Percentiles rank a stretch among this genome's conserved stretches.
These are phyloP conservation scores for Serilophus lunatus DNA, from an alignment of 2,113 vertebrate genomes.

Conservation along the genomic window DNA sequence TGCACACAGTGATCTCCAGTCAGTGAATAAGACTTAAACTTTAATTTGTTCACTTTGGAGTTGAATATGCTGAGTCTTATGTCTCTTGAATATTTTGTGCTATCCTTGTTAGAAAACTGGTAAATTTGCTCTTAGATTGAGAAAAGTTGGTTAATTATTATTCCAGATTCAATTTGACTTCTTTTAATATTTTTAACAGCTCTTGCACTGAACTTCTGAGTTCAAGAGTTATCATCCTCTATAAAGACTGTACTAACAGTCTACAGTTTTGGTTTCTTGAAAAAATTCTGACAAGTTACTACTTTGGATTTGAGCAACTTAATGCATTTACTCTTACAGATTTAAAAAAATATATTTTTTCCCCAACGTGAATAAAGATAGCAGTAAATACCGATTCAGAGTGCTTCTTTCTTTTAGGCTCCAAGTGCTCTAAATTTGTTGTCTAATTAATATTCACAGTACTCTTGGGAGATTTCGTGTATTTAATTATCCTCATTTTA, in stretches of 20 bases:
- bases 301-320: background rate
- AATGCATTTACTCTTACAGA: background rate
- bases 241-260: background rate
- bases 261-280: background rate
- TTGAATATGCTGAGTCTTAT: background rate
- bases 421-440: background rate
- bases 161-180: background rate
- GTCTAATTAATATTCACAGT: slow-evolving; percentile 29
- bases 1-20: background rate
- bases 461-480: background rate
- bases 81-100: background rate
- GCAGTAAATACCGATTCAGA: background rate
- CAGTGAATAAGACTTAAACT: background rate
- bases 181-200: background rate
- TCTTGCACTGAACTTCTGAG: background rate
- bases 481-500: slow-evolving; percentile 34
- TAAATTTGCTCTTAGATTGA: background rate
- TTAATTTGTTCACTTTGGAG: background rate
- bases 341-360: background rate
- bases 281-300: background rate
- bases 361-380: background rate
- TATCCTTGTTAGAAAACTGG: background rate
- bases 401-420: background rate
- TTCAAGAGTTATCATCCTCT: background rate
- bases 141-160: background rate